Conservation (phyloP, 2,888 invertebrate species). For the Tupiocoris notatus region DNA sequence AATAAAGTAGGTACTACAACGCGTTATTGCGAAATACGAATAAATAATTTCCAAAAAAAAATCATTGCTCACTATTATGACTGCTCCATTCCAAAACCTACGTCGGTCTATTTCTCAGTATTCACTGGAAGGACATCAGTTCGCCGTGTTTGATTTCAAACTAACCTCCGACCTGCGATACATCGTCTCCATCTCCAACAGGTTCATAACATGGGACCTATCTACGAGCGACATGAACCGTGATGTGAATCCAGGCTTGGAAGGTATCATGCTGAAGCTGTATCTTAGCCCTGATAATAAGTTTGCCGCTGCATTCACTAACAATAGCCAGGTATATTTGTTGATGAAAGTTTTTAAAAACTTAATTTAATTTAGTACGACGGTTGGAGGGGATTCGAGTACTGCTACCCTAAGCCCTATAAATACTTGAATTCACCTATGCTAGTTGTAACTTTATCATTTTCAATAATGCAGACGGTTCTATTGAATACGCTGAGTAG, state of each 20-base stretch:
- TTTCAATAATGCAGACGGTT: slow-evolving; percentile 75
- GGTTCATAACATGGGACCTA: slow-evolving; percentile 95
- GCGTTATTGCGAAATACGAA: too few species aligned
- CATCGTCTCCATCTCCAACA: slow-evolving; percentile 93
- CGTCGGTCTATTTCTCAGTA: too few species aligned
- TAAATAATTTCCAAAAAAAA: too few species aligned
- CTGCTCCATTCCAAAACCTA: too few species aligned
- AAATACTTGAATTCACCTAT: too few species aligned
- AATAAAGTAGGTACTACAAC: too few species aligned
- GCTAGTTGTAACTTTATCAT: too few species aligned
- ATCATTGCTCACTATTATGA: too few species aligned
- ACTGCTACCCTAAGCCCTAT: too few species aligned
- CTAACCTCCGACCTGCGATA: slow-evolving; percentile 87
- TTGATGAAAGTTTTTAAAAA: too few species aligned
- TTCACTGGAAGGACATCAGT: slow-evolving; percentile 96
- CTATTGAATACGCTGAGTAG: slow-evolving; percentile 90
- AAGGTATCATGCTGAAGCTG: slow-evolving; percentile 94
- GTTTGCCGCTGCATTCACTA: slow-evolving; percentile 93
- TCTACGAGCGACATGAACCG: slow-evolving; percentile 92
- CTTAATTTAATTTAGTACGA: too few species aligned
- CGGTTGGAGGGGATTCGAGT: too few species aligned
- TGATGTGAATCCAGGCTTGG: slow-evolving; percentile 88
- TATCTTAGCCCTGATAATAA: slow-evolving; percentile 92
- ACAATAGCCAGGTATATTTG: slow-evolving; percentile 90
- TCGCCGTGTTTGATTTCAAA: slow-evolving; percentile 91